phyloP scores from a whole-genome alignment of 23 tunicate genomes.

The Halocynthia roretzi region DNA sequence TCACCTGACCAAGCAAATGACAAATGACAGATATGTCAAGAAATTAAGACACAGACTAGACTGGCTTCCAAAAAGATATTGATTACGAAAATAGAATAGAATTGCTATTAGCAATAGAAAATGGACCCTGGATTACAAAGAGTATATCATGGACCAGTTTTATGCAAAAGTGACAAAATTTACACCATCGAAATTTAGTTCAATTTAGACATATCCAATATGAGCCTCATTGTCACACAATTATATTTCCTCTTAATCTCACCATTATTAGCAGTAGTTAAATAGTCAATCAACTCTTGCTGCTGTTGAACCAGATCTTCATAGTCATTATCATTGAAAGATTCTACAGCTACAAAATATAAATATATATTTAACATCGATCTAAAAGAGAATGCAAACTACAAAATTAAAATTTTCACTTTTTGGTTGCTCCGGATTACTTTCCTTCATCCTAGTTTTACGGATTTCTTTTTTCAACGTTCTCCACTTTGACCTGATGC shows the following conservation, averaged over 20 bases:
- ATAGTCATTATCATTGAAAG: conserved; percentile 22
- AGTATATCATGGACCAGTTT: no score
- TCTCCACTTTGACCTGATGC: conserved; percentile 60
- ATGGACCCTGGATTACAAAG: no score
- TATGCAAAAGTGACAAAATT: no score
- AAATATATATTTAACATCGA: background rate
- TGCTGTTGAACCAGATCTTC: conserved; percentile 59
- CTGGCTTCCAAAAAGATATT: no score
- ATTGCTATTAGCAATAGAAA: no score
- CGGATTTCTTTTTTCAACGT: conserved; percentile 50
- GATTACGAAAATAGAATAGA: no score
- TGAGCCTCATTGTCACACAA: no score
- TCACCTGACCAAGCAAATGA: no score
- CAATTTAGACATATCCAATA: no score
- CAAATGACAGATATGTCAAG: no score
- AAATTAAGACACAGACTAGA: no score
- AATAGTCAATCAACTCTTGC: conserved; percentile 68
- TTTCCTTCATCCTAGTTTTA: conserved; percentile 15
- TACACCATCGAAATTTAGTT: no score
- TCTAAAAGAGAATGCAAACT: background rate
- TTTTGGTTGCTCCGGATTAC: background rate
- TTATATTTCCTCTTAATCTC: background rate
- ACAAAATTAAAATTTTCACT: background rate
- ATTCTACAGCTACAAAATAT: conserved; percentile 1
- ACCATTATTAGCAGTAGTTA: conserved; percentile 61